Evolutionary conservation across 2,888 invertebrate species (phyloP).

Genomic region (Ryuthela nishihirai): DNA sequence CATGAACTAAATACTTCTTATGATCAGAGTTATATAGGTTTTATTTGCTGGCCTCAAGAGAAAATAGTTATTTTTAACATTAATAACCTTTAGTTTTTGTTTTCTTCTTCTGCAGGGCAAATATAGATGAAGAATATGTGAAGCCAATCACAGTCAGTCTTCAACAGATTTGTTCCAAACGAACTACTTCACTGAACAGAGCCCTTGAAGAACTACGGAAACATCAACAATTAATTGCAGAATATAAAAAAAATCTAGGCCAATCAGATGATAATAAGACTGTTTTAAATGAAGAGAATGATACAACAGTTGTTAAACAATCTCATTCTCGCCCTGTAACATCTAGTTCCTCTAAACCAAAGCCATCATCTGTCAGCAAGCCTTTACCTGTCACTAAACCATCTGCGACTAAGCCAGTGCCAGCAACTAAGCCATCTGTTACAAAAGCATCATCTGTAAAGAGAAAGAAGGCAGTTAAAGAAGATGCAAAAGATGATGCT

Average conservation of each 20-base stretch:
- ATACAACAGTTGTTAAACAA: not conserved
- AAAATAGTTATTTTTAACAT: too few relatives aligned
- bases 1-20: too few relatives aligned
- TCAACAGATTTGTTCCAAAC: conserved; percentile 28
- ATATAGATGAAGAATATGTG: conserved; percentile 63
- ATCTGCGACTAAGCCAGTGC: conserved; percentile 3
- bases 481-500: not conserved
- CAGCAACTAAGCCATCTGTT: conserved; percentile 18
- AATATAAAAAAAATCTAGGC: not conserved
- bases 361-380: conserved; percentile 6
- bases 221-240: conserved; percentile 57
- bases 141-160: conserved; percentile 62
- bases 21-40: too few relatives aligned
- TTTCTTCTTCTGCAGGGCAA: conserved; percentile 56
- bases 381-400: conserved; percentile 2
- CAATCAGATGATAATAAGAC: not conserved
- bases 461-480: conserved; percentile 12
- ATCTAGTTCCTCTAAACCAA: conserved; percentile 8
- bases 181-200: conserved; percentile 48
- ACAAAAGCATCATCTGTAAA: conserved; percentile 19
- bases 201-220: conserved; percentile 66
- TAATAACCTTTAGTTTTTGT: too few relatives aligned
- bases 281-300: not conserved
- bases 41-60: too few relatives aligned
- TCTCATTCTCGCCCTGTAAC: not conserved